Conservation (phyloP, 2,797 vertebrate genomes). For the Artibeus jamaicensis region DNA sequence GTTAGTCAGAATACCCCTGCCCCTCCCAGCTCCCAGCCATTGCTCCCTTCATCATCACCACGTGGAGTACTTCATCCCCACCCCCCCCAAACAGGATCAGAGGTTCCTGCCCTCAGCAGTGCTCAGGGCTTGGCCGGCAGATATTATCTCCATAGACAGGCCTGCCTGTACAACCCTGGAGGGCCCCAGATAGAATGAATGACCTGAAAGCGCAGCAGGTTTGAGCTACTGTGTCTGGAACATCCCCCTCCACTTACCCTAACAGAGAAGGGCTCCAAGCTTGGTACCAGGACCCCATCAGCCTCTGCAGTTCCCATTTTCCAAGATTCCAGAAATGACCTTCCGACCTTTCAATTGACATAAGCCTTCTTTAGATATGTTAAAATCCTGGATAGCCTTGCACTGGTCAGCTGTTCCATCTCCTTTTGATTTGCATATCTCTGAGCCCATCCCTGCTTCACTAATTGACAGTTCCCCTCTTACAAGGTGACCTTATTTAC, state of each 20-base stretch:
- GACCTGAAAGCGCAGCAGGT: background rate
- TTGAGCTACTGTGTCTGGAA: background rate
- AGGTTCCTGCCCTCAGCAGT: background rate
- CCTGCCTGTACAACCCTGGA: background rate
- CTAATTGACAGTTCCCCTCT: background rate
- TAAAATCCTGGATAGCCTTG: background rate
- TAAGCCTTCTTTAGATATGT: conserved; percentile 59
- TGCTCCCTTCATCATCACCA: background rate
- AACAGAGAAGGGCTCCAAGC: background rate
- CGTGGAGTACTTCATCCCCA: background rate
- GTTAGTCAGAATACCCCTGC: background rate
- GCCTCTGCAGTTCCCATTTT: background rate
- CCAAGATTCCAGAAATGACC: conserved; percentile 40
- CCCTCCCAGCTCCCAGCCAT: background rate
- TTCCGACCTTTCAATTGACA: background rate
- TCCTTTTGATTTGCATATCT: conserved; percentile 44
- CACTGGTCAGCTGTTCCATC: background rate
- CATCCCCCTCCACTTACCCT: background rate
- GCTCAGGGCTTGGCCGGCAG: background rate
- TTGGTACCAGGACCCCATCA: background rate
- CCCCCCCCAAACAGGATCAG: background rate
- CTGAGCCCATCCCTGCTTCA: background rate
- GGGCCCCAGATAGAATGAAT: background rate
- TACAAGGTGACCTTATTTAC: background rate
- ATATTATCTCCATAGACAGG: background rate